phyloP scores from a whole-genome alignment of 2,113 vertebrate genomes.

The Macrotis lagotis region DNA sequence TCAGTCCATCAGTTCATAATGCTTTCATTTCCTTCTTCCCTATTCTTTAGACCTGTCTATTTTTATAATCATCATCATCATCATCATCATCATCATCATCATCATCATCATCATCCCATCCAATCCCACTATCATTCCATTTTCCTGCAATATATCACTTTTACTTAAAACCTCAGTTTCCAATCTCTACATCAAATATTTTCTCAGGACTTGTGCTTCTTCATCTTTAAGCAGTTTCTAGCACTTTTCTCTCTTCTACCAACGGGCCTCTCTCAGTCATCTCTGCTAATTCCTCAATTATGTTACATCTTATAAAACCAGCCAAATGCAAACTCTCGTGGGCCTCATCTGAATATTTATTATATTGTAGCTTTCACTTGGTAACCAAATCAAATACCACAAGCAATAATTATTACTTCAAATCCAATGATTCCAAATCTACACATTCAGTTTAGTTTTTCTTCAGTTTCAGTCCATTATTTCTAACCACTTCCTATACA shows the following conservation, averaged over 20 bases:
- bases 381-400: background rate
- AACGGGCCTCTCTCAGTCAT: background rate
- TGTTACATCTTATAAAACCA: background rate
- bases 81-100: too few species aligned
- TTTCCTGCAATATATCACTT: too few species aligned
- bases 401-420: background rate
- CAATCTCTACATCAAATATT: background rate
- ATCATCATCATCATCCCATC: too few species aligned
- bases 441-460: background rate
- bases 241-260: background rate
- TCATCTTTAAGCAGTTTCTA: background rate
- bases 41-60: too few species aligned
- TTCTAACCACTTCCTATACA: too few species aligned
- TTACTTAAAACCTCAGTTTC: too few species aligned
- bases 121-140: too few species aligned
- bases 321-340: background rate
- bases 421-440: background rate
- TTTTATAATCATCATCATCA: too few species aligned
- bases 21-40: too few species aligned
- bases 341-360: background rate
- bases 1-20: too few species aligned
- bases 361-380: background rate
- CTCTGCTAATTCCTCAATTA: background rate
- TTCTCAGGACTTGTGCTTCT: background rate
- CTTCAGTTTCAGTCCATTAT: too few species aligned